Percentiles rank a stretch among this genome's conserved stretches.
These are phyloP conservation scores for Ramazzottius varieornatus DNA, from an alignment of 2,888 invertebrate genomes.

Conservation along the genomic window DNA sequence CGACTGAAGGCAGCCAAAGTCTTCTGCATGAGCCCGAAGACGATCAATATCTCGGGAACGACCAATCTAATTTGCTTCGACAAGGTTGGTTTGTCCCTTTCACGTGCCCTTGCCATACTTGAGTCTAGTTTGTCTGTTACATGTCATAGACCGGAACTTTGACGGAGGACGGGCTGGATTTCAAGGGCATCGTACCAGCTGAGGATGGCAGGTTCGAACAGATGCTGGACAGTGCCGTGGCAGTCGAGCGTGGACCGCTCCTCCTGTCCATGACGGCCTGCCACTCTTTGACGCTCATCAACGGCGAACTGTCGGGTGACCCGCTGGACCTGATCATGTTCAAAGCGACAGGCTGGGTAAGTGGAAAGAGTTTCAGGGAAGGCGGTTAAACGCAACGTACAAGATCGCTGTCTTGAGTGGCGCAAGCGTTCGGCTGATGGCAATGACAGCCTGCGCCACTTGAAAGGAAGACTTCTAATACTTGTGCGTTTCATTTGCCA, in stretches of 20 bases:
- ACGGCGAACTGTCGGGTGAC: constrained; percentile 23
- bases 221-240: background rate
- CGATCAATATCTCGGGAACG: constrained; percentile 22
- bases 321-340: constrained; percentile 28
- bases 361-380: background rate
- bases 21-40: constrained; percentile 22
- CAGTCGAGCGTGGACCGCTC: constrained; percentile 11
- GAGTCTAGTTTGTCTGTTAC: background rate
- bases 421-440: no score
- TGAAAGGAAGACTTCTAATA: background rate
- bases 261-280: constrained; percentile 25
- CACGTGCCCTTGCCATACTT: background rate
- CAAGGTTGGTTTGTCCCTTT: constrained; percentile 14
- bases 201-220: constrained; percentile 7
- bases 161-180: constrained; percentile 24
- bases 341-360: constrained; percentile 23
- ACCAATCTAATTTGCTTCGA: constrained; percentile 24
- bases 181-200: constrained; percentile 19
- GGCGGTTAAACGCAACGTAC: background rate
- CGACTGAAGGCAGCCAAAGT: constrained; percentile 18
- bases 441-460: no score
- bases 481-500: background rate
- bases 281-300: constrained; percentile 25
- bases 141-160: constrained; percentile 21
- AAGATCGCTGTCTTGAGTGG: no score